A percentile compares a stretch with the other conserved stretches of the same genome.
These are phyloP conservation scores for Arctia plantaginis DNA, from an alignment of 2,888 invertebrate species.

Conservation along the genomic window DNA sequence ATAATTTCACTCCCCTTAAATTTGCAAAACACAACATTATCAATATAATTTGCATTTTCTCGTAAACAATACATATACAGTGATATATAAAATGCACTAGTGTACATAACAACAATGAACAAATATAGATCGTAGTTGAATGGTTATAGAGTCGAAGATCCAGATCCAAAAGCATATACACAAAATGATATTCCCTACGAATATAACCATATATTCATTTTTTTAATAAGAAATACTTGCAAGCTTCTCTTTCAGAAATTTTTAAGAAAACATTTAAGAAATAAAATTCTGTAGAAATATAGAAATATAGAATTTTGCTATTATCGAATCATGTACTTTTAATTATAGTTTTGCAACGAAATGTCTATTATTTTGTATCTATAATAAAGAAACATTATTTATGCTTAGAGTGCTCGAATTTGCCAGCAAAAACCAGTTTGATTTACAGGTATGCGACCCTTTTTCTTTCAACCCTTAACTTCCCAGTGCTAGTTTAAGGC, in stretches of 20 bases:
- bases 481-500: too few relatives aligned
- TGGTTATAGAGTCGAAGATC: slow-evolving; percentile 24
- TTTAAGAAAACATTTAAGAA: neutral
- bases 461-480: too few relatives aligned
- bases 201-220: neutral
- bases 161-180: neutral
- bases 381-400: too few relatives aligned
- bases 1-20: slow-evolving; percentile 66
- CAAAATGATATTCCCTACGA: neutral
- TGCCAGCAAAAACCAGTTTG: too few relatives aligned
- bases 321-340: too few relatives aligned
- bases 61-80: slow-evolving; percentile 62
- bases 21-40: slow-evolving; percentile 72
- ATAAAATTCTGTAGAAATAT: too few relatives aligned
- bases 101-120: slow-evolving; percentile 69
- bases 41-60: slow-evolving; percentile 53
- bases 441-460: too few relatives aligned
- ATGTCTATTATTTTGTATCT: too few relatives aligned
- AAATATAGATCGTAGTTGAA: slow-evolving; percentile 27
- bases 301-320: too few relatives aligned
- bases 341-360: too few relatives aligned
- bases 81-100: slow-evolving; percentile 62
- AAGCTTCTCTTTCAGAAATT: neutral
- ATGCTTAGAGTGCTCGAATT: too few relatives aligned
- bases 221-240: neutral